These are phyloP conservation scores for Drosophila cracens DNA, from an alignment of 2,888 invertebrate genomes.

Conservation along the genomic window DNA sequence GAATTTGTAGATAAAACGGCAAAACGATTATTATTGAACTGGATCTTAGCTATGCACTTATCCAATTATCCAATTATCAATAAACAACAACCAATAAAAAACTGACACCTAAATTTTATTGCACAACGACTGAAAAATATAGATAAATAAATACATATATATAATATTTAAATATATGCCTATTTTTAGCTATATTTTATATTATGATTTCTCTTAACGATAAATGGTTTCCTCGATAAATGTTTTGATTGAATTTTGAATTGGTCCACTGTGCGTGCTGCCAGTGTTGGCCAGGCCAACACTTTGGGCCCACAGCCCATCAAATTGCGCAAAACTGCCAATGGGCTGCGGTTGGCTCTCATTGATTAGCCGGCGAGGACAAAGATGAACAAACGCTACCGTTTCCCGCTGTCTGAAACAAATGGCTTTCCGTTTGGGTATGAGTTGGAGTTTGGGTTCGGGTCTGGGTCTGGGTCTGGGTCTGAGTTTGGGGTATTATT, in stretches of 20 bases:
- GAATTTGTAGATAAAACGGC: rapidly evolving
- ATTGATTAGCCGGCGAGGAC: constrained; percentile 31
- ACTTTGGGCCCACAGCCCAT: constrained; percentile 13
- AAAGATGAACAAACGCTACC: constrained; percentile 33
- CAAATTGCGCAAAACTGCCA: constrained; percentile 7
- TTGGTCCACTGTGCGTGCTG: constrained; percentile 28
- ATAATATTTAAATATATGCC: neutral
- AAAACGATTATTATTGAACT: neutral
- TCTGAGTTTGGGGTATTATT: constrained; percentile 46
- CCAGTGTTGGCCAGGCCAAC: constrained; percentile 13
- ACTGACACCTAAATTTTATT: neutral
- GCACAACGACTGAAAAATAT: neutral
- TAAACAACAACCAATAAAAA: no score
- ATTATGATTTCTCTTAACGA: neutral
- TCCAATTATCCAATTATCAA: neutral
- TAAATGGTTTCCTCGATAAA: neutral
- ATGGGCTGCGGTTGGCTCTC: constrained; percentile 17
- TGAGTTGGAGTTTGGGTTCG: neutral
- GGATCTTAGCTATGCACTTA: neutral
- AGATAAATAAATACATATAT: neutral
- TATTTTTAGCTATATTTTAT: neutral
- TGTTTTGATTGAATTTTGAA: neutral
- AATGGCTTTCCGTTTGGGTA: constrained; percentile 20
- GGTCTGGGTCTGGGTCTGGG: constrained; percentile 2
- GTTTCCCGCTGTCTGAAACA: constrained; percentile 35